Evolutionary conservation across 2,113 vertebrate species (phyloP).

Genomic region (Syngnathus scovelli): DNA sequence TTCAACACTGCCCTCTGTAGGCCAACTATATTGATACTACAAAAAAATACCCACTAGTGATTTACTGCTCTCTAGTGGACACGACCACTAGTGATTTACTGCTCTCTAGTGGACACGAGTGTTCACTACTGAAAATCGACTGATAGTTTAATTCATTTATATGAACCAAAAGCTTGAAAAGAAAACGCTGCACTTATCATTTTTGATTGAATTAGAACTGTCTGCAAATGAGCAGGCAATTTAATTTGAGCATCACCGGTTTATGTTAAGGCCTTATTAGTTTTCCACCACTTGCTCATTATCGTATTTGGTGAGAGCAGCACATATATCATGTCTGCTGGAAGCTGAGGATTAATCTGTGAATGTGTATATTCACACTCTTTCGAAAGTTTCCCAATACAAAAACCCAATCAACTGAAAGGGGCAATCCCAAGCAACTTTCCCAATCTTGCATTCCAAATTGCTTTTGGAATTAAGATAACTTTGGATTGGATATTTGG

Average conservation of each 20-base stretch:
- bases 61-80: slow-evolving; percentile 45
- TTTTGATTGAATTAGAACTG: slow-evolving; percentile 3
- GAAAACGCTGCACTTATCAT: no score
- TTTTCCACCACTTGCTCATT: slow-evolving; percentile 14
- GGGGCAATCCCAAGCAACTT: background rate
- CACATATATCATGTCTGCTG: background rate
- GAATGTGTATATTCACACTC: no score
- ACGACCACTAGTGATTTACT: slow-evolving; percentile 16
- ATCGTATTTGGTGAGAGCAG: slow-evolving; percentile 4
- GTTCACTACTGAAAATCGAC: background rate
- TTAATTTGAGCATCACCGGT: slow-evolving; percentile 11
- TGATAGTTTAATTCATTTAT: background rate
- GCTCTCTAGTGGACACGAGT: slow-evolving; percentile 26
- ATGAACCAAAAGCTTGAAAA: background rate
- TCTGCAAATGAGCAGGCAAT: slow-evolving; percentile 9
- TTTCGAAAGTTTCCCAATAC: no score
- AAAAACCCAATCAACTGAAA: no score
- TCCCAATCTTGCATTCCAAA: background rate
- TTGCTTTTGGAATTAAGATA: no score
- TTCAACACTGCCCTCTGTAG: slow-evolving; percentile 55
- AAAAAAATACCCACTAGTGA: background rate
- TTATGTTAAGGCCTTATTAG: slow-evolving; percentile 15
- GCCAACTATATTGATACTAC: background rate
- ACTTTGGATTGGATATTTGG: no score
- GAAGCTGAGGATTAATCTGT: background rate